phyloP scores from a whole-genome alignment of 2,888 invertebrate genomes.

The Alviniconcha strummeri region DNA sequence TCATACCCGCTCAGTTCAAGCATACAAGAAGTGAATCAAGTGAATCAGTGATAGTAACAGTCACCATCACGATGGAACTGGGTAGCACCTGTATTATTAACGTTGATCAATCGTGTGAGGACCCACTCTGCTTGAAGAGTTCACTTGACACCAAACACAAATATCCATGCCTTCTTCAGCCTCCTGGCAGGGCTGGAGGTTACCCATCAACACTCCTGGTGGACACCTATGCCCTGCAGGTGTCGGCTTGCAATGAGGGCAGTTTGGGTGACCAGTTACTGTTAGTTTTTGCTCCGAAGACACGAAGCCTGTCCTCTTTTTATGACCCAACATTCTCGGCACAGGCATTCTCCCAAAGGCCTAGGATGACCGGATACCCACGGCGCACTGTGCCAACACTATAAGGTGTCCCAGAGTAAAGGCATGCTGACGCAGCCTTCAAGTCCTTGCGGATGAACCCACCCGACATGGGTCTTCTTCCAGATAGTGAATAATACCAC shows the following conservation, averaged over 20 bases:
- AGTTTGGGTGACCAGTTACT: neutral
- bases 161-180: neutral
- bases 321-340: too few relatives aligned
- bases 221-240: neutral
- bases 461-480: too few relatives aligned
- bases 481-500: neutral
- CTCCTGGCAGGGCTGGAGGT: too few relatives aligned
- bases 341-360: too few relatives aligned
- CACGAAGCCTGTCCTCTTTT: too few relatives aligned
- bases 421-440: neutral
- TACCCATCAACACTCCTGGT: neutral
- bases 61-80: constrained; percentile 12
- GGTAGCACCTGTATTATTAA: constrained; percentile 22
- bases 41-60: constrained; percentile 4
- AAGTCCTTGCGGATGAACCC: too few relatives aligned
- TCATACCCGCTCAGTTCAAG: neutral
- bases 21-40: constrained; percentile 1
- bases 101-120: neutral
- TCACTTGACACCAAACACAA: neutral
- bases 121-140: neutral
- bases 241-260: too few relatives aligned
- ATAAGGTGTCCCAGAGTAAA: neutral
- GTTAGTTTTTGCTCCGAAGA: neutral
- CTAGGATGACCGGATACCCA: neutral
- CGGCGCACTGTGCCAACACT: neutral